Conservation (phyloP, 2,888 invertebrate species). For the Drosophila mettleri region DNA sequence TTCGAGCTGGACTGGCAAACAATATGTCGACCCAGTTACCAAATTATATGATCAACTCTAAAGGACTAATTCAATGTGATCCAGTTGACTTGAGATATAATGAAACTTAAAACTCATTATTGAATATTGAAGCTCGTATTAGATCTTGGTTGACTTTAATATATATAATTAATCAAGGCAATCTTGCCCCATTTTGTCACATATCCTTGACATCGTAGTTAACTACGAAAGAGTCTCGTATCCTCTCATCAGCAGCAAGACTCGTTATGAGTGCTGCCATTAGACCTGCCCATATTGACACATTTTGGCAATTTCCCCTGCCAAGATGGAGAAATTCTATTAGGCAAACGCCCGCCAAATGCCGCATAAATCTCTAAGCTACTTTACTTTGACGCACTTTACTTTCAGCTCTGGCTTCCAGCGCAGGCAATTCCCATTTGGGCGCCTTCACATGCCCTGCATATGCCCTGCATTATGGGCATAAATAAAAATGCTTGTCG, state of each 20-base stretch:
- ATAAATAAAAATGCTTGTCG: conserved; percentile 74
- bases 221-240: conserved; percentile 3
- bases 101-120: too few relatives aligned
- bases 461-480: conserved; percentile 83
- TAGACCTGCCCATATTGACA: conserved; percentile 56
- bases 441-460: conserved; percentile 61
- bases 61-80: neutral
- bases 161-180: neutral
- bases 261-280: conserved; percentile 29
- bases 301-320: conserved; percentile 32
- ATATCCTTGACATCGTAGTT: neutral
- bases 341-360: conserved; percentile 59
- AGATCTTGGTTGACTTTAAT: neutral
- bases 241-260: conserved; percentile 30
- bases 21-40: conserved; percentile 4
- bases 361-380: conserved; percentile 77
- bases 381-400: conserved; percentile 68
- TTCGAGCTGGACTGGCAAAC: neutral
- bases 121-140: too few relatives aligned
- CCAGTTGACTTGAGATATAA: neutral
- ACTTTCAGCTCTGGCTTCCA: conserved; percentile 26
- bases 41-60: neutral
- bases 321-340: conserved; percentile 49
- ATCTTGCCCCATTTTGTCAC: neutral
- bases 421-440: conserved; percentile 39